A percentile compares a stretch with the other conserved stretches of the same genome.
Evolutionary conservation across 2,113 vertebrate genomes (phyloP).

Genomic region (Corynorhinus townsendii): DNA sequence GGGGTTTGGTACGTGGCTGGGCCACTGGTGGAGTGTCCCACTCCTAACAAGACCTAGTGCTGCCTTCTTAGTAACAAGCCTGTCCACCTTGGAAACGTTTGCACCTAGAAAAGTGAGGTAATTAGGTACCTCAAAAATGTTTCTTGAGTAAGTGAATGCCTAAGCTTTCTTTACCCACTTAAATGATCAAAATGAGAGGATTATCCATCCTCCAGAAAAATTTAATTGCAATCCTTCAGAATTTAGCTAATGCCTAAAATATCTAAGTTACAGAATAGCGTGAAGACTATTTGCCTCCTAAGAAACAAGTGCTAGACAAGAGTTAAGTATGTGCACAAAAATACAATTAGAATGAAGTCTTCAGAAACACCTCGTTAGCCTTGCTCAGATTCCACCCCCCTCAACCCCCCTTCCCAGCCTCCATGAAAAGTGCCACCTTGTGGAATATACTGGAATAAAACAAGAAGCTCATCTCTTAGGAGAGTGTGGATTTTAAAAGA

Average conservation of each 20-base stretch:
- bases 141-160: neutral
- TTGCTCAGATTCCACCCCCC: neutral
- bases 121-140: neutral
- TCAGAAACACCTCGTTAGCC: neutral
- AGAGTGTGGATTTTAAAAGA: neutral
- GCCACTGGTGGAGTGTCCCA: neutral
- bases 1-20: neutral
- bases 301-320: neutral
- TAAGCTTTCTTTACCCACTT: neutral
- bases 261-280: neutral
- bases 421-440: slow-evolving; percentile 35
- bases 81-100: neutral
- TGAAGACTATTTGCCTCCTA: neutral
- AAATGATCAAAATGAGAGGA: neutral
- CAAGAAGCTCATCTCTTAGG: neutral
- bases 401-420: neutral
- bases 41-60: neutral
- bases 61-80: neutral
- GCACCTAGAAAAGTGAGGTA: neutral
- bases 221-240: slow-evolving; percentile 7
- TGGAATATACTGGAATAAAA: slow-evolving; percentile 29
- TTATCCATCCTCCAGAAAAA: neutral
- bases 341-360: neutral
- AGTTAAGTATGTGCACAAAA: slow-evolving; percentile 16
- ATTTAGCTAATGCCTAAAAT: neutral